These are phyloP conservation scores for Tetrao urogallus DNA, from an alignment of 2,113 vertebrate species.

Conservation along the genomic window DNA sequence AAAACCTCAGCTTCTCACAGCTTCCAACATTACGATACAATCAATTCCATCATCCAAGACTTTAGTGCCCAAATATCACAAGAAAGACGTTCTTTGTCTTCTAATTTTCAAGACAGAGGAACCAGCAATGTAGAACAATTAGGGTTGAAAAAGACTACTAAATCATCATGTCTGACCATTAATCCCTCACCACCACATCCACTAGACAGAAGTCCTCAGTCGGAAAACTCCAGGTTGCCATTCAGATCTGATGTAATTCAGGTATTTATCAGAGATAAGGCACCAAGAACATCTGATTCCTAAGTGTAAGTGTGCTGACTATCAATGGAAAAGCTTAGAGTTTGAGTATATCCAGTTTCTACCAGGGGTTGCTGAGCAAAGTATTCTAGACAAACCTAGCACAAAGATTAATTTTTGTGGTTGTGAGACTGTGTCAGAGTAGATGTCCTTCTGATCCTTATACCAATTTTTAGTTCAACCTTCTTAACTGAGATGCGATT, in stretches of 20 bases:
- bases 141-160: no score
- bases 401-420: neutral
- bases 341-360: neutral
- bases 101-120: neutral
- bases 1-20: neutral
- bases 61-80: neutral
- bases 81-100: neutral
- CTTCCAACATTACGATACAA: neutral
- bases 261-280: neutral
- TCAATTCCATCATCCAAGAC: neutral
- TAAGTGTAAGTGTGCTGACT: neutral
- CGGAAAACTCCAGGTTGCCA: neutral
- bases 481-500: neutral
- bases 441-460: neutral
- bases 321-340: rapidly evolving
- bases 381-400: neutral
- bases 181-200: no score
- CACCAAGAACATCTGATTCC: neutral
- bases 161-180: no score
- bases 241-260: neutral
- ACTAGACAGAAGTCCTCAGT: neutral
- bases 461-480: neutral
- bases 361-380: neutral
- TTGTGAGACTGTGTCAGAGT: neutral
- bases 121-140: no score